Conservation (phyloP, 2,113 vertebrate species). For the Cyprinodon variegatus region DNA sequence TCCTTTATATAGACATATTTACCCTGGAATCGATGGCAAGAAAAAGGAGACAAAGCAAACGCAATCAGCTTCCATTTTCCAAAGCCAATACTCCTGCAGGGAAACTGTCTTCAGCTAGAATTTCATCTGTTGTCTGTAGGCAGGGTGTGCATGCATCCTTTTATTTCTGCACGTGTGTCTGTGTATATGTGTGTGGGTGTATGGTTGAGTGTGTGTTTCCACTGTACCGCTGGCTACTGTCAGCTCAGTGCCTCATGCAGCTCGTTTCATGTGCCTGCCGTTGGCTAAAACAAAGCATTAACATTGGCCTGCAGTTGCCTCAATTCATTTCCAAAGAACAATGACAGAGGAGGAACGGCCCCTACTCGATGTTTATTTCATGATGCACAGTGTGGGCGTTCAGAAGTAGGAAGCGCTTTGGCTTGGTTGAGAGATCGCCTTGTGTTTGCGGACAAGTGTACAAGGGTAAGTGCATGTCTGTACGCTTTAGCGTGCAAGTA, state of each 20-base stretch:
- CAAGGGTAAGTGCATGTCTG: slow-evolving; percentile 36
- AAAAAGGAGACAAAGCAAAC: slow-evolving; percentile 58
- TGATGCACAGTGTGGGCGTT: slow-evolving; percentile 70
- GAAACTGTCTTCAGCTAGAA: slow-evolving; percentile 64
- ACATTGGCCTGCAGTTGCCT: slow-evolving; percentile 72
- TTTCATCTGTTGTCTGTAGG: slow-evolving; percentile 68
- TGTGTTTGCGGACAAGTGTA: slow-evolving; percentile 47
- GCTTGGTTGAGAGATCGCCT: slow-evolving; percentile 53
- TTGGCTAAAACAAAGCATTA: slow-evolving; percentile 77
- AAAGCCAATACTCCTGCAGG: slow-evolving; percentile 72
- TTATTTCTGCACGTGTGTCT: slow-evolving; percentile 11
- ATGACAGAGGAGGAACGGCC: slow-evolving; percentile 68
- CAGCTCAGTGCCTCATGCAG: slow-evolving; percentile 66
- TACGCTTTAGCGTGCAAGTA: slow-evolving; percentile 40
- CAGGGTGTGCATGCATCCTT: slow-evolving; percentile 35
- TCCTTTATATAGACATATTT: slow-evolving; percentile 60
- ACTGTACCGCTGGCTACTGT: slow-evolving; percentile 73
- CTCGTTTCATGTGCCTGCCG: slow-evolving; percentile 71
- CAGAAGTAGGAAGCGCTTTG: slow-evolving; percentile 60
- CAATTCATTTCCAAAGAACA: slow-evolving; percentile 74
- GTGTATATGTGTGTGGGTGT: slow-evolving; percentile 36
- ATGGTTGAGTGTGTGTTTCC: slow-evolving; percentile 57
- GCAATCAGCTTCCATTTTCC: slow-evolving; percentile 70
- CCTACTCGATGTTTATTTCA: slow-evolving; percentile 73
- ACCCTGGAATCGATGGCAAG: slow-evolving; percentile 68